Conservation (phyloP, 2,113 vertebrate species). For the Lophochroa leadbeateri region DNA sequence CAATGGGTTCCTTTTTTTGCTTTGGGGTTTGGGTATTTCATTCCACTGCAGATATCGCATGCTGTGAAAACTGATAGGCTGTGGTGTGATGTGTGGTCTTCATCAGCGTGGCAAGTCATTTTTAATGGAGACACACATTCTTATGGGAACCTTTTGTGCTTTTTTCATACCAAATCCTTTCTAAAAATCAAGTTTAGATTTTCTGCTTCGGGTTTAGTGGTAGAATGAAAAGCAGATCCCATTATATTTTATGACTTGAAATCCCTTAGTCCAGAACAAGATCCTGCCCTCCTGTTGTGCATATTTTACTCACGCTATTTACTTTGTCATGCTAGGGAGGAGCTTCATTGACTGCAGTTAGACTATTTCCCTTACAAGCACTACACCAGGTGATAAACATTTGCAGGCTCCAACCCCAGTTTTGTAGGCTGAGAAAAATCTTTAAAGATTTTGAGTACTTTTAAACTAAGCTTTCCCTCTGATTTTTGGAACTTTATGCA, state of each 20-base stretch:
- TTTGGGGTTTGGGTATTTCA: not conserved
- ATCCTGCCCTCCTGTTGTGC: not conserved
- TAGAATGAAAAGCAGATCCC: not conserved
- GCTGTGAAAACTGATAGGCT: not conserved
- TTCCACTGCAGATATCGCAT: not conserved
- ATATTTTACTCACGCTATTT: not conserved
- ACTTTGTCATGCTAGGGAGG: not conserved
- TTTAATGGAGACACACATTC: not conserved
- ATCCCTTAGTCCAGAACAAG: not conserved
- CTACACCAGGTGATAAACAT: not conserved
- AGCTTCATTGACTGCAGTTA: not conserved
- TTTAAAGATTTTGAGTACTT: not conserved
- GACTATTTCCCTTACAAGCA: not conserved
- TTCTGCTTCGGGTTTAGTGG: not conserved
- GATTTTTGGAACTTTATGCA: not conserved
- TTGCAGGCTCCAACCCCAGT: not conserved
- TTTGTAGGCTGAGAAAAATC: not conserved
- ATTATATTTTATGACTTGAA: not conserved
- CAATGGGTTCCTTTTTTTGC: not conserved
- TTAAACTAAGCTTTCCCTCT: not conserved
- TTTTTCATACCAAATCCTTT: not conserved
- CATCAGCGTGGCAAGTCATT: not conserved
- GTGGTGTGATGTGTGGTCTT: not conserved
- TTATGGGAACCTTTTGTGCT: not conserved
- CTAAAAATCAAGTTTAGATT: not conserved